A percentile compares a stretch with the other conserved stretches of the same genome.
Conservation (phyloP, 2,888 invertebrate species). For the Luffia ferchaultella region DNA sequence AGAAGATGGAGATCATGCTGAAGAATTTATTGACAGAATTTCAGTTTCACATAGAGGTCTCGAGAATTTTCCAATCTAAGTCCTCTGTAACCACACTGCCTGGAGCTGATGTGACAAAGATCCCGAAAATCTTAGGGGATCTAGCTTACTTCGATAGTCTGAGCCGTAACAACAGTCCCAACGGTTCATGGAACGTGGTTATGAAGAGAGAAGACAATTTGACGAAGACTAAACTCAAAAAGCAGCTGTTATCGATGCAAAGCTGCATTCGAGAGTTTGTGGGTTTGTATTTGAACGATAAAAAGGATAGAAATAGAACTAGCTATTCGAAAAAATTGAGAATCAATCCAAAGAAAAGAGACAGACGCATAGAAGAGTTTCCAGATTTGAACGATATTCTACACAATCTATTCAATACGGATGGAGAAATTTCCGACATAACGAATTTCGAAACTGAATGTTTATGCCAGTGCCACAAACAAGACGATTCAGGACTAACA, state of each 20-base stretch:
- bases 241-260: conserved; percentile 37
- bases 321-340: conserved; percentile 20
- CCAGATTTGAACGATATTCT: conserved; percentile 47
- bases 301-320: conserved; percentile 3
- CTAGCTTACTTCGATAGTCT: conserved; percentile 23
- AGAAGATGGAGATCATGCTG: conserved; percentile 36
- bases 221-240: conserved; percentile 35
- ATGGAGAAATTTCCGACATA: conserved; percentile 10
- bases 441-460: conserved; percentile 20
- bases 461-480: conserved; percentile 32
- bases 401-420: conserved; percentile 32
- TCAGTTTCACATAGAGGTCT: conserved; percentile 50
- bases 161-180: conserved; percentile 26
- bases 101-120: conserved; percentile 24
- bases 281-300: conserved; percentile 25
- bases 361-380: conserved; percentile 39
- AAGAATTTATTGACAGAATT: conserved; percentile 43
- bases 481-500: conserved; percentile 33
- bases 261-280: conserved; percentile 36
- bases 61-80: conserved; percentile 39
- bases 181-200: conserved; percentile 41
- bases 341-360: conserved; percentile 37
- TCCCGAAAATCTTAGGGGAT: conserved; percentile 11
- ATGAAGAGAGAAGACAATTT: conserved; percentile 37
- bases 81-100: conserved; percentile 29